phyloP scores from a whole-genome alignment of 2,797 vertebrate genomes.

The Chaunax sp. region DNA sequence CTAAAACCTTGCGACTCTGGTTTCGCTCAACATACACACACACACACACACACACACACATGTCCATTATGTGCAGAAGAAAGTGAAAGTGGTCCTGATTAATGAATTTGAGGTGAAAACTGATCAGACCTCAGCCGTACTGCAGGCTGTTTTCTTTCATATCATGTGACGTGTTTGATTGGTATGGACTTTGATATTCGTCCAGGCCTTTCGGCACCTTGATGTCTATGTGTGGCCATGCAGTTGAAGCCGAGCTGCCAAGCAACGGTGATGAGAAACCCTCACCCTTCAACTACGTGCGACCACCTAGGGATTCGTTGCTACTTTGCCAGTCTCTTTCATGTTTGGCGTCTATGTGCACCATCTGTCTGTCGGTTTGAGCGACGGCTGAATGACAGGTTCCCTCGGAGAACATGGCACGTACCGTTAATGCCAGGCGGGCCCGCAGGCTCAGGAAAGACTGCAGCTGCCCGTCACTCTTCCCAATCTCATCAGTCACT shows the following conservation, averaged over 20 bases:
- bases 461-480: constrained; percentile 82
- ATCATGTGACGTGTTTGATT: constrained; percentile 67
- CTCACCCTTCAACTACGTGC: constrained; percentile 71
- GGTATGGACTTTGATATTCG: constrained; percentile 70
- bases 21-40: too few relatives aligned
- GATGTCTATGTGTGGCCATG: constrained; percentile 75
- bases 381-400: constrained; percentile 79
- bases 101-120: constrained; percentile 54
- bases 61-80: constrained; percentile 4
- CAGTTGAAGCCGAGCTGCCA: constrained; percentile 72
- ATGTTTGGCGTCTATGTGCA: constrained; percentile 70
- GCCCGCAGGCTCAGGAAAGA: constrained; percentile 77
- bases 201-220: constrained; percentile 63
- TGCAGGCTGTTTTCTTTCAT: constrained; percentile 71
- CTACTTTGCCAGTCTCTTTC: constrained; percentile 80
- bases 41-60: too few relatives aligned
- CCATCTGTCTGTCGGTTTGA: constrained; percentile 77
- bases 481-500: constrained; percentile 78
- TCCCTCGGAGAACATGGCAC: constrained; percentile 84
- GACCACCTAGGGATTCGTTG: constrained; percentile 74
- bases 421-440: constrained; percentile 81
- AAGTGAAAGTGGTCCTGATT: constrained; percentile 43
- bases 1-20: too few relatives aligned
- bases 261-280: constrained; percentile 69
- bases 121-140: constrained; percentile 55